These are phyloP conservation scores for Zeuzera pyrina DNA, from an alignment of 2,888 invertebrate species.

Conservation along the genomic window DNA sequence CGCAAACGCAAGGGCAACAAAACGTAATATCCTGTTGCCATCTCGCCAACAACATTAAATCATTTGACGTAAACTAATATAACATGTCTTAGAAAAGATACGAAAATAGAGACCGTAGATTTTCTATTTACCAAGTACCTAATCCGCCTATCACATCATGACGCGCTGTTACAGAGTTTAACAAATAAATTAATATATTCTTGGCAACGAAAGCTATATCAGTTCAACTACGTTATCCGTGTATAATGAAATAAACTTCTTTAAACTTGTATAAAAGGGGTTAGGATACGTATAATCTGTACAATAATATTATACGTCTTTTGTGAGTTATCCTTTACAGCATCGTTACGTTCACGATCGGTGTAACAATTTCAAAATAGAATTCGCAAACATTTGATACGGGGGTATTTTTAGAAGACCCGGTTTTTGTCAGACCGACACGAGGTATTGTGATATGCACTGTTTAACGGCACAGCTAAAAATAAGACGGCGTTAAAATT, in stretches of 20 bases:
- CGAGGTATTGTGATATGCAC: slow-evolving; percentile 62
- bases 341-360: no score
- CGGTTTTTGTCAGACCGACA: slow-evolving; percentile 57
- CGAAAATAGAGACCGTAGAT: slow-evolving; percentile 22
- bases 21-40: slow-evolving; percentile 31
- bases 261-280: no score
- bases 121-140: slow-evolving; percentile 26
- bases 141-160: slow-evolving; percentile 17
- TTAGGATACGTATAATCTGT: no score
- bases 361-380: slow-evolving; percentile 42
- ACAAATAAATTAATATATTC: no score
- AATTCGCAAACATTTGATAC: slow-evolving; percentile 70
- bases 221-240: no score
- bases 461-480: slow-evolving; percentile 44
- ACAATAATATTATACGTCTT: no score
- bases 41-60: slow-evolving; percentile 12
- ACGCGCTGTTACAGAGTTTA: slow-evolving; percentile 21
- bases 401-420: slow-evolving; percentile 70
- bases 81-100: slow-evolving; percentile 14
- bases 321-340: no score
- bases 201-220: no score
- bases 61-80: slow-evolving; percentile 17
- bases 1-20: slow-evolving; percentile 12
- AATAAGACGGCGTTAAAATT: slow-evolving; percentile 42
- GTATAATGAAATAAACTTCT: no score